Evolutionary conservation across 92 coral and sea anemone genomes (phyloP), one percentile per base, ranked within the genome.

Genomic region (Palythoa heliodiscus): DNA sequence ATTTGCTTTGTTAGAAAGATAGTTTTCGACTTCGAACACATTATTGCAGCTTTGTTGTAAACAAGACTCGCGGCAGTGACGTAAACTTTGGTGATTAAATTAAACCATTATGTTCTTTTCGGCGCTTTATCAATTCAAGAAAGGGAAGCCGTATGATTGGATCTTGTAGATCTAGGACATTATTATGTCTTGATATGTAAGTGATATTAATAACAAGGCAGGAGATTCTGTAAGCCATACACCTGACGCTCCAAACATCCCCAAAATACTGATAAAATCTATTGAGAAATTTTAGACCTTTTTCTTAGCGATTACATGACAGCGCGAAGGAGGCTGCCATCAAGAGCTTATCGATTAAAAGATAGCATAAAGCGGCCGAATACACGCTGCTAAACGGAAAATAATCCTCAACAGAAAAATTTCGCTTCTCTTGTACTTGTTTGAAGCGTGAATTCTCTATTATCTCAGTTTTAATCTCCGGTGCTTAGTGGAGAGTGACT

Each of bases 71-170:
- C 0, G 84, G 64, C 84, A 39, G 84, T 80, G 84, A 80, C 84
- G 84, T 66, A 66, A 80, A 74, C 60, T 25, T 78, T 80, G 87
- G 47, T 39, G 87, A 75, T 86, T 76, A 54, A 74, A 76, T 81
- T 82, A 81, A 81, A 75, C 64, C 70, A 80, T 78, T 47, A 55
- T 85, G 77, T 79, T 76, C 87, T 70, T 82, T 82, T 64, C 78
- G 87, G 80, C 86, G 75, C 87, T 86, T 86, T 86, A 80, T 61
- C 83, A 63, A 89, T 86, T 76, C 84, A 87, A 66, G 81, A 80
- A 80, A 22, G 60, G 60, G 63, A 40, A 48, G 74, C 84, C 8
- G 39, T 80, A 24, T 66, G 84, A 80, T 80, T 80, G 84, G 84
- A 80, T 38, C 15, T 80, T 38, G 64, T 38, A 19, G 84, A 80